These are phyloP conservation scores for Patiria miniata DNA, from an alignment of 35 echinoderm and acorn worm genomes.

Conservation along the genomic window DNA sequence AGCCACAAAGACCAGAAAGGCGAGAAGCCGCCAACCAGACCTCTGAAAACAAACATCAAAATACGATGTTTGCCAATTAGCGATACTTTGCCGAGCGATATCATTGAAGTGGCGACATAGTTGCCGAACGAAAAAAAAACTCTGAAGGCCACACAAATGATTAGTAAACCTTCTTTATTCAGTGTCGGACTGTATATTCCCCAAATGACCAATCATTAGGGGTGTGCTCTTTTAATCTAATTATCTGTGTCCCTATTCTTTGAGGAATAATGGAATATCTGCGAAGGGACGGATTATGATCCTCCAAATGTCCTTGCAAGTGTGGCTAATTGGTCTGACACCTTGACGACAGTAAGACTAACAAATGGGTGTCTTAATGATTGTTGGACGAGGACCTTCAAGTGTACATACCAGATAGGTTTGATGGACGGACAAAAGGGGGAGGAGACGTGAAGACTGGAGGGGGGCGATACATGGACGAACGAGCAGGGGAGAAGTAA, in stretches of 20 bases:
- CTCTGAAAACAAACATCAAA: too few relatives aligned
- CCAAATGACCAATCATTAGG: conserved; percentile 22
- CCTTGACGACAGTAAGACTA: neutral
- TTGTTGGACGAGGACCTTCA: neutral
- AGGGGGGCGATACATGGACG: neutral
- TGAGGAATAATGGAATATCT: neutral
- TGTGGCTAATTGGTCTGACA: neutral
- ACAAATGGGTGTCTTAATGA: neutral
- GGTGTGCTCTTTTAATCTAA: neutral
- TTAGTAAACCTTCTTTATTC: neutral
- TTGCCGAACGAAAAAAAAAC: too few relatives aligned
- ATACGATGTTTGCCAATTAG: too few relatives aligned
- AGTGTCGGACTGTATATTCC: neutral
- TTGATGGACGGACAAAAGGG: neutral
- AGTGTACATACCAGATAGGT: neutral
- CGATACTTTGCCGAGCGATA: too few relatives aligned
- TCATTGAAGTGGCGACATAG: too few relatives aligned
- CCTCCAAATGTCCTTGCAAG: neutral
- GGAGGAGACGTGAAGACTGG: neutral
- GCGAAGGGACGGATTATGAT: neutral
- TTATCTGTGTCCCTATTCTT: conserved; percentile 11
- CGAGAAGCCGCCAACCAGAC: too few relatives aligned
- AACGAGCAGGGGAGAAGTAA: neutral
- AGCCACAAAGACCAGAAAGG: too few relatives aligned
- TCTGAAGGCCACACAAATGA: too few relatives aligned